Evolutionary conservation across 2,888 invertebrate species (phyloP).

Genomic region (Zaprionus lineosus): DNA sequence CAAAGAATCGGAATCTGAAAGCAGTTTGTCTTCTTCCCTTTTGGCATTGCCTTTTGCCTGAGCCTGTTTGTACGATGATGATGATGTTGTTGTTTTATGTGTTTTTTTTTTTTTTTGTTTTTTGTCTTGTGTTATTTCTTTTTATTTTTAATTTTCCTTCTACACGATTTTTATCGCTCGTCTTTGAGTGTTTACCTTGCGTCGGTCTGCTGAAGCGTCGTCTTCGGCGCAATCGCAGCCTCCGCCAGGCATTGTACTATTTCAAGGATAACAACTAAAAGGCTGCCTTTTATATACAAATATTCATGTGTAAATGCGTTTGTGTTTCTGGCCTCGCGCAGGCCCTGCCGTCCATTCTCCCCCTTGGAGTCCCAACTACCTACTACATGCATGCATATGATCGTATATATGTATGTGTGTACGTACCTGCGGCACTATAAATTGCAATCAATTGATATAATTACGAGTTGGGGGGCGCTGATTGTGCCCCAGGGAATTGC

Average conservation of each 20-base stretch:
- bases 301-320: too few species aligned
- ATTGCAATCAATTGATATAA: constrained; percentile 76
- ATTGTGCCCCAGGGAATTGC: constrained; percentile 49
- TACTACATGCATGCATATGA: too few species aligned
- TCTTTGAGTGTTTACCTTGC: constrained; percentile 60
- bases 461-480: constrained; percentile 45
- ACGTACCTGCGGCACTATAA: constrained; percentile 55
- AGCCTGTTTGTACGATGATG: constrained; percentile 49
- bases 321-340: constrained; percentile 3
- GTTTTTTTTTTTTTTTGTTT: constrained; percentile 21
- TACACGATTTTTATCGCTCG: constrained; percentile 57
- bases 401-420: constrained; percentile 5
- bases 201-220: constrained; percentile 13
- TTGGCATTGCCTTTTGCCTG: constrained; percentile 33
- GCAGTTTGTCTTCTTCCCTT: constrained; percentile 77
- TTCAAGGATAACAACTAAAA: constrained; percentile 77
- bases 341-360: too few species aligned
- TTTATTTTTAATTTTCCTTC: constrained; percentile 40
- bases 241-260: constrained; percentile 79
- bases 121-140: constrained; percentile 6
- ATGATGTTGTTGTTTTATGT: constrained; percentile 34
- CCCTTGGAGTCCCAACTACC: too few species aligned
- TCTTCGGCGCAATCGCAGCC: constrained; percentile 59
- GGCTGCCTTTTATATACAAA: constrained; percentile 13
- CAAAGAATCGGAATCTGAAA: constrained; percentile 71